Evolutionary conservation across 2,797 vertebrate species (phyloP).

Genomic region (Trichosurus vulpecula): DNA sequence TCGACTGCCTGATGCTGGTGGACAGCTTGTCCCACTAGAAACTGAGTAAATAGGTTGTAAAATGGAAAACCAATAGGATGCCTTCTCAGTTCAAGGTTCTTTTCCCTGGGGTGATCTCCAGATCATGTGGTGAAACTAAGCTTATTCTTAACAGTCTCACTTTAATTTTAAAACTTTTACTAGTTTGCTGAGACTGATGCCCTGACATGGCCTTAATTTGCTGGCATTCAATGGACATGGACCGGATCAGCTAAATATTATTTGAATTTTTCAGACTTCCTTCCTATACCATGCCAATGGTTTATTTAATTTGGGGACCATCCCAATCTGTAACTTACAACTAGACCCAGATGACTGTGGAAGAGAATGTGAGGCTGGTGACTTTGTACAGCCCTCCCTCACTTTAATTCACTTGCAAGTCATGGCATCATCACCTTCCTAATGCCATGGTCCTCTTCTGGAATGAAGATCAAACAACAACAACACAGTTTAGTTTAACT

Average conservation of each 20-base stretch:
- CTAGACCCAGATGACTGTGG: too few relatives aligned
- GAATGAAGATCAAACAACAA: too few relatives aligned
- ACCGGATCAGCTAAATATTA: not conserved
- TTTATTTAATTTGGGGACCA: too few relatives aligned
- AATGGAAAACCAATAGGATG: slow-evolving; percentile 7
- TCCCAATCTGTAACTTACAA: too few relatives aligned
- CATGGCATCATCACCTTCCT: too few relatives aligned
- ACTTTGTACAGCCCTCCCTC: too few relatives aligned
- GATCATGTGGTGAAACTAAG: not conserved
- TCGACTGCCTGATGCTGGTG: slow-evolving; percentile 40
- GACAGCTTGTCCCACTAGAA: slow-evolving; percentile 65
- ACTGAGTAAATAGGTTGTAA: slow-evolving; percentile 30
- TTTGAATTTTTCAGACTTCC: not conserved
- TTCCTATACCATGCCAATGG: not conserved
- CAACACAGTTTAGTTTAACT: too few relatives aligned
- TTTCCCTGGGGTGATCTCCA: not conserved
- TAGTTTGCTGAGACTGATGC: not conserved
- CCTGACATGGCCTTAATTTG: not conserved
- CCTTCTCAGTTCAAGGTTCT: not conserved
- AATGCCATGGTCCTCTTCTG: too few relatives aligned
- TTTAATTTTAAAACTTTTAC: slow-evolving; percentile 14
- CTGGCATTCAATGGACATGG: not conserved
- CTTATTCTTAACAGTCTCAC: accelerated
- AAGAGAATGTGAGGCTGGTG: too few relatives aligned
- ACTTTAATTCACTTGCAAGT: too few relatives aligned